A percentile compares a stretch with the other conserved stretches of the same genome.
These are phyloP conservation scores for Trogon surrucura DNA, from an alignment of 2,113 vertebrate genomes.

Conservation along the genomic window DNA sequence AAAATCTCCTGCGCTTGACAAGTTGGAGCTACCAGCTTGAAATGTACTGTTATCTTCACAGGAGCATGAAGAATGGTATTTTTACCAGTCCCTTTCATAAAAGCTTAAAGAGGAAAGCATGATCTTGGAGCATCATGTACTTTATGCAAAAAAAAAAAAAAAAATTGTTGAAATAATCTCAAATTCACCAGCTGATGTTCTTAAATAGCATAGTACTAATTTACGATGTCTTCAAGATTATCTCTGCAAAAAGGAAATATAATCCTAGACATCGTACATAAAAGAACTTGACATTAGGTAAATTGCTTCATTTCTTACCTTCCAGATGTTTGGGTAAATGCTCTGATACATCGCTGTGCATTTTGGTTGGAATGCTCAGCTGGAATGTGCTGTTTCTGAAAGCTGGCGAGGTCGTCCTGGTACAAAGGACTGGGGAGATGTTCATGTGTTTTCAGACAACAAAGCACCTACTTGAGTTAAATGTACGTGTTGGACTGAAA, in stretches of 20 bases:
- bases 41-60: background rate
- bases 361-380: conserved; percentile 18
- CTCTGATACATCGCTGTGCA: background rate
- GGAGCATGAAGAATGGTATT: background rate
- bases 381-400: conserved; percentile 20
- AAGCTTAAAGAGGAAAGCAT: background rate
- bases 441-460: background rate
- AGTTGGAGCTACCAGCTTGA: background rate
- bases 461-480: conserved; percentile 25
- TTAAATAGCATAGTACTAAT: background rate
- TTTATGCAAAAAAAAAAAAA: background rate
- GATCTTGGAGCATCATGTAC: background rate
- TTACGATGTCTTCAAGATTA: background rate
- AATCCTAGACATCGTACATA: background rate
- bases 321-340: background rate
- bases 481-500: conserved; percentile 21
- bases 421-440: background rate
- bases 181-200: background rate
- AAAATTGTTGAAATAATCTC: background rate
- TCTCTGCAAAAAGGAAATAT: background rate
- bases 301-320: background rate
- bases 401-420: background rate
- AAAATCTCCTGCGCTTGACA: background rate
- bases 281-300: background rate
- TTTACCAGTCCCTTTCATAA: background rate